Percentiles rank a stretch among this genome's conserved stretches.
These are phyloP conservation scores for Bambusicola thoracicus DNA, from an alignment of 2,113 vertebrate genomes.

Conservation along the genomic window DNA sequence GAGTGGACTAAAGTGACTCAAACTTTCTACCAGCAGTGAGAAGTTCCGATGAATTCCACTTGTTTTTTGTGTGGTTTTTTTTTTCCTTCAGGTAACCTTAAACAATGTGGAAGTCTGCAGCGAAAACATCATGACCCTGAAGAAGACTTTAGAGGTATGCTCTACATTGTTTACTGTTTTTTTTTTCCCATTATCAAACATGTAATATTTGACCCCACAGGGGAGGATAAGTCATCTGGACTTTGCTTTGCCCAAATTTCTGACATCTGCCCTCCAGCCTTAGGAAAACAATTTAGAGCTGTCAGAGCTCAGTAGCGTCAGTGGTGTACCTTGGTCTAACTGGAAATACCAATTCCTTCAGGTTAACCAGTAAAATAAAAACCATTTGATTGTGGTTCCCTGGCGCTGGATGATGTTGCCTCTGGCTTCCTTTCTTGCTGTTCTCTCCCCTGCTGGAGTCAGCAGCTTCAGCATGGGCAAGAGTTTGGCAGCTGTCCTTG, in stretches of 20 bases:
- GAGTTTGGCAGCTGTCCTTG: not conserved
- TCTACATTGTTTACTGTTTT: not conserved
- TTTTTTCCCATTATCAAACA: not conserved
- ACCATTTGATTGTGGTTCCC: not conserved
- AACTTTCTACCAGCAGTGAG: not conserved
- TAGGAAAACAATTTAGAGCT: not conserved
- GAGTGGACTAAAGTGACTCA: not conserved
- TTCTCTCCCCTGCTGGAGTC: not conserved
- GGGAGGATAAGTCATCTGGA: not conserved
- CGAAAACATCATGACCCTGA: conserved; percentile 95
- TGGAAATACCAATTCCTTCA: not conserved
- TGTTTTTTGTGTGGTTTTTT: not conserved
- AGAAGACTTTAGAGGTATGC: conserved; percentile 94
- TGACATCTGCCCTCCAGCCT: not conserved
- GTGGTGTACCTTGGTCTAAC: not conserved
- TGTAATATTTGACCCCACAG: not conserved
- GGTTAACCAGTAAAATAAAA: not conserved
- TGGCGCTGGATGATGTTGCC: not conserved
- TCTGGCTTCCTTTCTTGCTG: not conserved
- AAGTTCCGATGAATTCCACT: not conserved
- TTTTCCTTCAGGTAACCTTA: conserved; percentile 86
- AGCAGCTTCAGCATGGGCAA: not conserved
- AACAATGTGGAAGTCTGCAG: conserved; percentile 97
- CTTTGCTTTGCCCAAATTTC: not conserved
- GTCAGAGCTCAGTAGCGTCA: not conserved